Evolutionary conservation across 2,113 vertebrate genomes (phyloP), one percentile per base, ranked within the genome.

Genomic region (Fregetta grallaria): DNA sequence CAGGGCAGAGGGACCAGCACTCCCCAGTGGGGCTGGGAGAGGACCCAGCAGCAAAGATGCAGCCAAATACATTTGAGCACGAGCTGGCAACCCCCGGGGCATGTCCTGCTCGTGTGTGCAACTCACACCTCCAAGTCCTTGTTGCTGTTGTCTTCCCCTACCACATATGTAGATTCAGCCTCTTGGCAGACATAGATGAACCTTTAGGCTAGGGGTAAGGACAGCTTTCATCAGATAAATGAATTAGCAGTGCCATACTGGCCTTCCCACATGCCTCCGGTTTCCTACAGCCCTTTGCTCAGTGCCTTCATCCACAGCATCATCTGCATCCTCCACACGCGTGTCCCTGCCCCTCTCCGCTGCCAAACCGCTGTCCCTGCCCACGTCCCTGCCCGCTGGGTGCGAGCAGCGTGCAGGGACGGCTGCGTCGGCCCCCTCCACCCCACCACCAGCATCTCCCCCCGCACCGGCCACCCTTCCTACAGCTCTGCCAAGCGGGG

Each of bases 231-330:
- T 2, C 14, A 70, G 44, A 38, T 15, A 40, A 61, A 14, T 7
- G 30, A 80, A 62, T 67, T 38, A 58, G 56, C n/a, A 40, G 55
- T 0, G 0, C 34, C 38, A 6, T 59, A 62, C 38, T 1, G 30
- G 8, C 30, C 66, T 73, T 81, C 23, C 45, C 38, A 11, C 3
- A 0, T 0, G 1, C 16, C n/a, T 38, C 47, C 1, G 0, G 15
- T 50, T 53, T 42, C 29, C 47, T 13, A 2, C 2, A 1, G 59
- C 63, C 55, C 65, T 47, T 36, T 0, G 2, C 44, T 49, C 50
- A 8, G 40, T 40, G 58, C 40, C 49, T 78, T 78, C 77, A 47
- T 40, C 67, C 38, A 30, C 34, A 68, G 44, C 82, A 52, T 49
- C 77, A 29, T 65, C 71, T 42, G 36, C 53, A 29, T 36, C 71